These are phyloP conservation scores for Peromyscus aztecus DNA, from an alignment of 2,797 vertebrate genomes.

Conservation along the genomic window DNA sequence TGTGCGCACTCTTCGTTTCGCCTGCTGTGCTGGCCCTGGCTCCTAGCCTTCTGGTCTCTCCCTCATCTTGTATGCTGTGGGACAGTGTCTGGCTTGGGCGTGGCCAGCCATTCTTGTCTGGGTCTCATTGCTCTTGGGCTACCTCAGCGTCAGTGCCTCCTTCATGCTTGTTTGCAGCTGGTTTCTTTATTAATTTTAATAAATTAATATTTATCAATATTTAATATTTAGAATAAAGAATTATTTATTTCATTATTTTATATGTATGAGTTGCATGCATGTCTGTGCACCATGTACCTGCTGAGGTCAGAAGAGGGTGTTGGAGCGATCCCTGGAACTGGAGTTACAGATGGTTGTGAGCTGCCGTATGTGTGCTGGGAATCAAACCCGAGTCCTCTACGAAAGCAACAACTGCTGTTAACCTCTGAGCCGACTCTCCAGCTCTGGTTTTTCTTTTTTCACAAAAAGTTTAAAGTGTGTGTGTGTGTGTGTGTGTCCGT, in stretches of 20 bases:
- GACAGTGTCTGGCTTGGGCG: neutral
- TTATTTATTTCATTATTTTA: neutral
- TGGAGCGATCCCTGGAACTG: too few species aligned
- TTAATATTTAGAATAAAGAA: too few species aligned
- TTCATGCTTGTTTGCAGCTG: neutral
- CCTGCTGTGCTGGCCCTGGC: neutral
- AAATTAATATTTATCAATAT: too few species aligned
- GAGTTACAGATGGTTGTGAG: neutral
- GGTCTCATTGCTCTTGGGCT: neutral
- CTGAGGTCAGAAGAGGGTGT: neutral
- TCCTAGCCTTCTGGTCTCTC: neutral
- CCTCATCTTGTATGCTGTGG: neutral
- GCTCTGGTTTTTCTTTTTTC: neutral
- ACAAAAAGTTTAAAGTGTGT: neutral
- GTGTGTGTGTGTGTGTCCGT: neutral
- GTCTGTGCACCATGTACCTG: neutral
- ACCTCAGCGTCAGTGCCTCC: neutral
- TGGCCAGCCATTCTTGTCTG: neutral
- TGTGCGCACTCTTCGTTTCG: neutral
- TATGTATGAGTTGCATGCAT: neutral
- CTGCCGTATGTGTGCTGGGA: neutral
- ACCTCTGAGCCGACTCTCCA: neutral
- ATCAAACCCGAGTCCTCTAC: neutral
- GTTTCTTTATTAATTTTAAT: slow-evolving; percentile 11
- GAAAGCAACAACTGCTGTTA: neutral